phyloP scores from a whole-genome alignment of 2,797 vertebrate species.

The Chlorospingus flavigularis region DNA sequence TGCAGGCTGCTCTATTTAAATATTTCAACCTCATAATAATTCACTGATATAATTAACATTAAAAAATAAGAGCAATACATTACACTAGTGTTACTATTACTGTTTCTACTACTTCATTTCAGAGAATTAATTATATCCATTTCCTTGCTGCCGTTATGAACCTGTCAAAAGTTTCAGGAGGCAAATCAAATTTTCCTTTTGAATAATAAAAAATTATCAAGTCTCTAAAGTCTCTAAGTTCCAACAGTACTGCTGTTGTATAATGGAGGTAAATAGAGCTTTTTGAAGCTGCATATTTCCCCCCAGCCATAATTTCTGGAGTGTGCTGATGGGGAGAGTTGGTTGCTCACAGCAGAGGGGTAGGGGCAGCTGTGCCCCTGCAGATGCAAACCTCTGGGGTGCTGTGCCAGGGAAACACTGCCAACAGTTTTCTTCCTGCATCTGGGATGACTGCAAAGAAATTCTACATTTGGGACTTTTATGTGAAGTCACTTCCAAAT shows the following conservation, averaged over 20 bases:
- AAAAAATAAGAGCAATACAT: neutral
- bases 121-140: neutral
- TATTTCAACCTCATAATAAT: neutral
- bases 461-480: neutral
- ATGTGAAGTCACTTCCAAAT: neutral
- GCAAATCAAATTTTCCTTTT: neutral
- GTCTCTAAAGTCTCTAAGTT: neutral
- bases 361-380: accelerated
- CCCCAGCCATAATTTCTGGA: neutral
- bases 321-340: neutral
- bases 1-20: neutral
- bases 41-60: neutral
- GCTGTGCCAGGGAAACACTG: neutral
- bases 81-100: neutral
- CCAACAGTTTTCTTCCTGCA: neutral
- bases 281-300: neutral
- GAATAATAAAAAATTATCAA: neutral
- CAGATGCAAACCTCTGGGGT: neutral
- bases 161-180: neutral
- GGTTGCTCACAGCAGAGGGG: neutral
- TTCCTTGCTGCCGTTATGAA: neutral
- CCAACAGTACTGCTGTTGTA: neutral
- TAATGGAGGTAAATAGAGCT: neutral
- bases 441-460: neutral
- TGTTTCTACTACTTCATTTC: neutral